Evolutionary conservation across 2,888 invertebrate species (phyloP), one percentile per base, ranked within the genome.

Genomic region (Agelastica alni): DNA sequence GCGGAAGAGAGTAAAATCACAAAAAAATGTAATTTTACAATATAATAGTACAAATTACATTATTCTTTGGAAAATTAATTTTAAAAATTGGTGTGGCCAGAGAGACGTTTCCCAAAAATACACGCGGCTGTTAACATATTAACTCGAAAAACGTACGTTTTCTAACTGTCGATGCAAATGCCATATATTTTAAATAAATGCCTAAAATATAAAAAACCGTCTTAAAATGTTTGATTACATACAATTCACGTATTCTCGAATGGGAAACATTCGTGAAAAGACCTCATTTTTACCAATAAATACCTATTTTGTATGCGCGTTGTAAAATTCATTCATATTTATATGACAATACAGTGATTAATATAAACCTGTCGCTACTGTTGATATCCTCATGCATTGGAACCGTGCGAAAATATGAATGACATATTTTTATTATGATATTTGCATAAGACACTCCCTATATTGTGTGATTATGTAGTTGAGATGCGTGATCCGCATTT

Each of bases 361-460:
- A 66, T 62, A 58, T 56, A 48, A 57, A 63, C 64, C 58, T 61
- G 64, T 53, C 51, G 68, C 64, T 64, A 67, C 58, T 61, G 64
- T 54, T 56, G 68, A 64, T 64, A 67, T 65, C 62, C 45, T 49
- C 56, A 53, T 57, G 61, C 57, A 63, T 62, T 44, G 59, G 52
- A 58, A 67, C 66, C 69, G 69, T 69, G 69, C 69, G 69, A 69
- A 69, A 69, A 69, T 69, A 69, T 69, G 69, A 69, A 68, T 69
- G 69, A 69, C 69, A 69, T 67, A 69, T 67, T 68, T 68, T 59
- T 63, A 53, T 58, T 64, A 64, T 64, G 65, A 58, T 65, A 67
- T 66, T 67, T 66, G 64, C 66, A 66, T 66, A 65, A 62, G 53
- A 65, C 61, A 66, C 61, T 67, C 66, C 57, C 53, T 55, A 59